Conservation (phyloP, 2,888 invertebrate genomes). For the Mesorhabditis spiculigera region DNA sequence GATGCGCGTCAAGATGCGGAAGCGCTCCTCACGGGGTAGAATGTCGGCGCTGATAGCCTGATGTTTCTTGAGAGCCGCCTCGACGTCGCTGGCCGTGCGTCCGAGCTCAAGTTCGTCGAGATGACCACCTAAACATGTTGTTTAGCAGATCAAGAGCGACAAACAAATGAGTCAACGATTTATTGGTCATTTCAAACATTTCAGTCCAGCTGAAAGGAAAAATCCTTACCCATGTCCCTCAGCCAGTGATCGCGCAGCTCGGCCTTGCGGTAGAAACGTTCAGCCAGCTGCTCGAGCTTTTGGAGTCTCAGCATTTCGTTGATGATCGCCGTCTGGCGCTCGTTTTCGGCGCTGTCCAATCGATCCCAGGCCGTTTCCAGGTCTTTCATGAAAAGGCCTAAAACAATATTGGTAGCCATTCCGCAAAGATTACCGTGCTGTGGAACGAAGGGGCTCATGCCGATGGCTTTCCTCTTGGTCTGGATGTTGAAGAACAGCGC, state of each 20-base stretch:
- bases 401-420: not conserved
- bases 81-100: slow-evolving; percentile 84
- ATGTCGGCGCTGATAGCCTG: slow-evolving; percentile 97
- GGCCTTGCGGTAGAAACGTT: slow-evolving; percentile 89
- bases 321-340: slow-evolving; percentile 83
- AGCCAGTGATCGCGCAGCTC: slow-evolving; percentile 84
- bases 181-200: too few species aligned
- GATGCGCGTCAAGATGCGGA: slow-evolving; percentile 88
- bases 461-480: slow-evolving; percentile 87
- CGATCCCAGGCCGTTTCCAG: slow-evolving; percentile 90
- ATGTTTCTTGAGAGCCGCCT: slow-evolving; percentile 95
- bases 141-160: not conserved
- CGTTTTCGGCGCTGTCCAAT: slow-evolving; percentile 88
- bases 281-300: slow-evolving; percentile 85
- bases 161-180: not conserved
- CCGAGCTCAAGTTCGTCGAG: slow-evolving; percentile 67
- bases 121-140: not conserved
- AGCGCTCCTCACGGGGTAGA: slow-evolving; percentile 84
- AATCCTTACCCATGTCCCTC: slow-evolving; percentile 77
- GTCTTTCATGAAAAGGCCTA: slow-evolving; percentile 84
- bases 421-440: slow-evolving; percentile 42
- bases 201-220: too few species aligned
- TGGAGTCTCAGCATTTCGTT: slow-evolving; percentile 81
- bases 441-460: slow-evolving; percentile 60
- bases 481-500: slow-evolving; percentile 93